Conservation (phyloP, 2,113 vertebrate species). For the Nipponia nippon region DNA sequence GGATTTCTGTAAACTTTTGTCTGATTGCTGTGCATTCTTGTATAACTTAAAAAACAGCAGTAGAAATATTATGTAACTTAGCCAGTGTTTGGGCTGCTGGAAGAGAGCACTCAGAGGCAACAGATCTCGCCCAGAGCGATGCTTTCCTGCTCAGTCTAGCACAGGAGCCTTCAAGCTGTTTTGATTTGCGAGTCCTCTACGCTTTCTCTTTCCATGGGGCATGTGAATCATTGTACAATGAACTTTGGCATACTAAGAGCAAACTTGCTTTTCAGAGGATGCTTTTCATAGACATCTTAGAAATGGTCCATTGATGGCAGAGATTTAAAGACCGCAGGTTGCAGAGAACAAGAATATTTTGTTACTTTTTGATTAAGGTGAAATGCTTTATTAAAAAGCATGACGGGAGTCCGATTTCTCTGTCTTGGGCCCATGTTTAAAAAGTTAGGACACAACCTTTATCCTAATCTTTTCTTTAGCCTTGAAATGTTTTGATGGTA, state of each 20-base stretch:
- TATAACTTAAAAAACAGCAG: constrained; percentile 3
- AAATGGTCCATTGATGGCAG: not conserved
- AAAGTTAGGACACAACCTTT: not conserved
- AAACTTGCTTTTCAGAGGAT: not conserved
- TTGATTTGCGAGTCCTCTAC: not conserved
- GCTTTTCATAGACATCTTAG: not conserved
- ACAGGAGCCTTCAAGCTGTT: not conserved
- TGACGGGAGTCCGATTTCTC: not conserved
- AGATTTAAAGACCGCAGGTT: not conserved
- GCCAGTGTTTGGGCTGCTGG: not conserved
- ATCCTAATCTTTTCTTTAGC: not conserved
- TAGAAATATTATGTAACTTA: not conserved
- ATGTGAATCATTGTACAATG: not conserved
- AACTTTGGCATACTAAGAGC: not conserved
- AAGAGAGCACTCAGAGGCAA: not conserved
- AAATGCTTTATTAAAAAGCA: not conserved
- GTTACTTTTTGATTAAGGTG: not conserved
- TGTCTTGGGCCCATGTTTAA: not conserved
- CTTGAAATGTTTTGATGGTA: not conserved
- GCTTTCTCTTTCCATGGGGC: not conserved
- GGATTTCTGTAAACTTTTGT: not conserved
- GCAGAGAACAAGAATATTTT: not conserved
- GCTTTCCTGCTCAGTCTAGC: not conserved
- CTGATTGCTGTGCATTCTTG: not conserved
- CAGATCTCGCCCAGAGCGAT: not conserved